phyloP scores from a whole-genome alignment of 2,113 vertebrate species.

The Diglossa brunneiventris region DNA sequence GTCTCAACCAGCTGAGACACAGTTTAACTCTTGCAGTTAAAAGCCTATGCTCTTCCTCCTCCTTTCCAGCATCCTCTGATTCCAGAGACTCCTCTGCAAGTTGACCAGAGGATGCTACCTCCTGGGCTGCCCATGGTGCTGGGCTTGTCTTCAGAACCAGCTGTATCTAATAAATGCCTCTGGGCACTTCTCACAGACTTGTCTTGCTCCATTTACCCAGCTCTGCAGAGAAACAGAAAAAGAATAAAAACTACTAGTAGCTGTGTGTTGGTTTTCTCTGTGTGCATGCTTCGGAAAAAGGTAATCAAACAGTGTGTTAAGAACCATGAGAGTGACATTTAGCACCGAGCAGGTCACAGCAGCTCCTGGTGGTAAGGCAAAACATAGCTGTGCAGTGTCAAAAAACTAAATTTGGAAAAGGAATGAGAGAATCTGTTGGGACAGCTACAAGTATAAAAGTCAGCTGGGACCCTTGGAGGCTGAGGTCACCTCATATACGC shows the following conservation, averaged over 20 bases:
- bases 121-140: background rate
- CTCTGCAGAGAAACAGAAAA: background rate
- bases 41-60: background rate
- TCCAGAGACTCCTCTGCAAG: background rate
- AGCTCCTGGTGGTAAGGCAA: background rate
- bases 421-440: background rate
- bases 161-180: background rate
- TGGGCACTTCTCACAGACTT: background rate
- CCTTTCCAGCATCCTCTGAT: background rate
- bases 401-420: background rate
- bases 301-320: background rate
- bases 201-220: background rate
- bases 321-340: background rate
- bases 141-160: background rate
- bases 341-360: background rate
- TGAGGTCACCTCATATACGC: background rate
- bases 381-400: background rate
- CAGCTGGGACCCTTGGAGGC: background rate
- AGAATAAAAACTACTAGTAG: background rate
- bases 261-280: background rate
- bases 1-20: background rate
- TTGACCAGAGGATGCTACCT: background rate
- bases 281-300: background rate
- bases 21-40: background rate
- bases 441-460: background rate